A percentile compares a stretch with the other conserved stretches of the same genome.
Conservation (phyloP, 2,113 vertebrate genomes). For the Rhinolophus sinicus region DNA sequence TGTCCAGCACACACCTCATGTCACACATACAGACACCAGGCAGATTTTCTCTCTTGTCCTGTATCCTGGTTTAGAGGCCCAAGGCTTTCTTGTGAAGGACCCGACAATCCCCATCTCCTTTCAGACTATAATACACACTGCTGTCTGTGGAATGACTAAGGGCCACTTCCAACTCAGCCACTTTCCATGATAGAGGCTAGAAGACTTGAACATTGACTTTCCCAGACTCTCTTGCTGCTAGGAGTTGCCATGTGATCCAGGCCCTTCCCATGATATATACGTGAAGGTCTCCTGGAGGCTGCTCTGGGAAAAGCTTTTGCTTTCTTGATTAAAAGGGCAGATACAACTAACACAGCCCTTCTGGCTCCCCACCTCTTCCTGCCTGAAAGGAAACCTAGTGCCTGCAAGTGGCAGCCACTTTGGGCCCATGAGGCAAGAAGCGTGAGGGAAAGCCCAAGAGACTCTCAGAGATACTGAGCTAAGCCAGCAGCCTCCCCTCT, state of each 20-base stretch:
- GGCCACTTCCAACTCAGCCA: not conserved
- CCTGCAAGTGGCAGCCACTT: not conserved
- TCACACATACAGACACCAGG: not conserved
- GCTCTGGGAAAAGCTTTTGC: not conserved
- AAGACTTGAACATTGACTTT: not conserved
- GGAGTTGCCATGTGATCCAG: not conserved
- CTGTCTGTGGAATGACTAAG: not conserved
- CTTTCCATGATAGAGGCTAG: not conserved
- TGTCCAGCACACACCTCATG: not conserved
- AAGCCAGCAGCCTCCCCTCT: not conserved
- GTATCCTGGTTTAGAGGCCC: not conserved
- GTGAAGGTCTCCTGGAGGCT: not conserved
- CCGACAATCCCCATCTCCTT: not conserved
- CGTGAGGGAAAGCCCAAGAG: not conserved
- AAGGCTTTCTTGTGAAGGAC: not conserved
- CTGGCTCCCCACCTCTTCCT: not conserved
- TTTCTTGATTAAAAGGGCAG: not conserved
- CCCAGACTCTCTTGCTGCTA: not conserved
- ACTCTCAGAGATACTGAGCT: not conserved
- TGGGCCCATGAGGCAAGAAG: not conserved
- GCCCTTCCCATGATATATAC: not conserved
- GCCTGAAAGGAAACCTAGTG: not conserved
- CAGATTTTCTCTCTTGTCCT: not conserved
- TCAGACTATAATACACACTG: no score
- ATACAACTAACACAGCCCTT: not conserved